Percentiles rank a stretch among this genome's conserved stretches.
These are phyloP conservation scores for Chesias legatella DNA, from an alignment of 2,888 invertebrate genomes.

Conservation along the genomic window DNA sequence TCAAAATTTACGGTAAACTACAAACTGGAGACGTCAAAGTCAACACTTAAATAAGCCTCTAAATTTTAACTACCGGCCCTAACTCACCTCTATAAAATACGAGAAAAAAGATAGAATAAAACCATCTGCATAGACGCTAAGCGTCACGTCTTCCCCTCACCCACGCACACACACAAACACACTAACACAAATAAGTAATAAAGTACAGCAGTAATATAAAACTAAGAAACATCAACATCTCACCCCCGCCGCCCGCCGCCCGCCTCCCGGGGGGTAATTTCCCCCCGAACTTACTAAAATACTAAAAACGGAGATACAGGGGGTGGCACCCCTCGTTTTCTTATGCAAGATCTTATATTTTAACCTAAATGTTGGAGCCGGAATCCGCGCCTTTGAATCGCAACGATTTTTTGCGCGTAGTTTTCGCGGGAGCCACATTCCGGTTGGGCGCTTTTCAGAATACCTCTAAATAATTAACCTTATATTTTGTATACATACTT, in stretches of 20 bases:
- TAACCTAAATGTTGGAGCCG: conserved; percentile 71
- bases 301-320: conserved; percentile 80
- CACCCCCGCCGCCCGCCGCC: conserved; percentile 46
- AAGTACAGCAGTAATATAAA: conserved; percentile 79
- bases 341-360: conserved; percentile 81
- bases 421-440: conserved; percentile 23
- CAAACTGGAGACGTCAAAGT: conserved; percentile 29
- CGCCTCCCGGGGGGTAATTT: conserved; percentile 63
- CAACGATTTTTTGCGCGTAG: conserved; percentile 31
- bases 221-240: conserved; percentile 81
- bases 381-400: conserved; percentile 37
- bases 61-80: conserved; percentile 33
- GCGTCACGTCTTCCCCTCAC: conserved; percentile 46
- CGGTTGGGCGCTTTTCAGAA: conserved; percentile 17
- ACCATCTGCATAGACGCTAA: conserved; percentile 70
- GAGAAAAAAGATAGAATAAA: conserved; percentile 31
- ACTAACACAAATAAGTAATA: conserved; percentile 78
- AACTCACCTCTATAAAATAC: conserved; percentile 33
- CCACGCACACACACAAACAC: conserved; percentile 53
- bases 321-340: conserved; percentile 69
- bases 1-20: conserved; percentile 32
- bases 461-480: conserved; percentile 9
- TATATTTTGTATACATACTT: too few species aligned
- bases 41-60: conserved; percentile 33
- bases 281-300: conserved; percentile 80